Evolutionary conservation across 2,888 invertebrate genomes (phyloP), one percentile per base, ranked within the genome.

Genomic region (Hanleya hanleyi): DNA sequence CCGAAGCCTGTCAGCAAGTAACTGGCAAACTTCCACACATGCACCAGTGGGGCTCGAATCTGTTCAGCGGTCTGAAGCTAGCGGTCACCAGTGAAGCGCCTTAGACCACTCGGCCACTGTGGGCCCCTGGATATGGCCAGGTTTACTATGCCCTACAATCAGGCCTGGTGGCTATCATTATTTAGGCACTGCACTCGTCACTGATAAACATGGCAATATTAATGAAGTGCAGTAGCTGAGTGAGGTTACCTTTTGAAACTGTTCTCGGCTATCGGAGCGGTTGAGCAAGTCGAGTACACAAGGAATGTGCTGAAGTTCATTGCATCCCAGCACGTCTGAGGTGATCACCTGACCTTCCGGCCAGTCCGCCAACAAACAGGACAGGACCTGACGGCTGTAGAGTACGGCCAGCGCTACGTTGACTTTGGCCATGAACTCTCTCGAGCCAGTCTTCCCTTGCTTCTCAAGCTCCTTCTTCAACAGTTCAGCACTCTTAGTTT

Each of bases 221-320:
- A n/a, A n/a, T n/a, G n/a, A n/a, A n/a, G n/a, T n/a, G n/a, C n/a
- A n/a, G n/a, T n/a, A n/a, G n/a, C n/a, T n/a, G n/a, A n/a, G n/a
- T n/a, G n/a, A 41, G 15, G 4, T 70, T 74, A 88, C 88, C 83
- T 84, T 85, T 33, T 86, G 81, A 70, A 88, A 88, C 35, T 80
- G 82, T 49, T 87, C 85, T 47, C 77, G 81, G 69, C 83, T 84
- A 61, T 88, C 88, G 22, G 84, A 81, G 65, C 86, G 84, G 76
- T 88, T 86, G 22, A 90, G 81, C 1, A 90, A 81, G 74, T 90
- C 89, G 29, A 90, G 83, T 0, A 90, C 84, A 82, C 86, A 88
- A 1, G 88, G 88, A 22, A 89, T 84, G 77, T 88, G 87, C 38
- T 85, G 81, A 15, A 84, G 83, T 33, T 88, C 85, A 69, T 83